Evolutionary conservation across 1,140 invertebrate species (phyloP), one percentile per base, ranked within the genome.

Genomic region (Lucilia cuprina): DNA sequence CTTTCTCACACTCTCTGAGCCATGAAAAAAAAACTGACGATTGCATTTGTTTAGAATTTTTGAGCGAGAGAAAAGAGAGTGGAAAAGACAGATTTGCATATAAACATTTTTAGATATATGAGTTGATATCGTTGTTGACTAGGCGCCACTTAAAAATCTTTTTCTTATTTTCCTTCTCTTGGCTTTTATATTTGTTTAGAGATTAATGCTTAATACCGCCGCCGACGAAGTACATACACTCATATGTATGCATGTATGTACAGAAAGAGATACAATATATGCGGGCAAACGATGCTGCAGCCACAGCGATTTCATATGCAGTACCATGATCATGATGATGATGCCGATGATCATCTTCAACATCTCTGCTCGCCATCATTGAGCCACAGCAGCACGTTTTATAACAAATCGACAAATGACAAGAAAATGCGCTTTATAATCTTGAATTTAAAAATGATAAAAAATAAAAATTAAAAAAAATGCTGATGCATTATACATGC

Each of bases 371-470:
- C 87, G 86, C 86, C 86, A 86, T 88, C 85, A 88, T 85, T 47
- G 77, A 41, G 41, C n/a, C n/a, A 10, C 77, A 49, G 77, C 77
- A 49, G 77, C 41, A 49, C 77, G 77, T 49, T 80, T 80, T 49
- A 89, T 88, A 88, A 90, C 88, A 88, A 89, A 89, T 88, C 87
- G 89, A 90, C 89, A 89, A 90, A 90, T 87, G 89, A 90, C 89
- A 90, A 88, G 89, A 90, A 89, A 90, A 90, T 89, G 89, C 87
- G 89, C 89, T 90, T 90, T 89, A 90, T 89, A 88, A 90, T 86
- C 86, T 83, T 85, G 86, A 86, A 88, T 87, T 90, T 90, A 90
- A 89, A 89, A 88, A 90, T 90, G 89, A 90, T 89, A 90, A 90
- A 90, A 88, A 87, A 78, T 17, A 19, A 55, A 21, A 60, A 84